Conservation (phyloP, 2,113 vertebrate genomes). For the Sorex araneus region DNA sequence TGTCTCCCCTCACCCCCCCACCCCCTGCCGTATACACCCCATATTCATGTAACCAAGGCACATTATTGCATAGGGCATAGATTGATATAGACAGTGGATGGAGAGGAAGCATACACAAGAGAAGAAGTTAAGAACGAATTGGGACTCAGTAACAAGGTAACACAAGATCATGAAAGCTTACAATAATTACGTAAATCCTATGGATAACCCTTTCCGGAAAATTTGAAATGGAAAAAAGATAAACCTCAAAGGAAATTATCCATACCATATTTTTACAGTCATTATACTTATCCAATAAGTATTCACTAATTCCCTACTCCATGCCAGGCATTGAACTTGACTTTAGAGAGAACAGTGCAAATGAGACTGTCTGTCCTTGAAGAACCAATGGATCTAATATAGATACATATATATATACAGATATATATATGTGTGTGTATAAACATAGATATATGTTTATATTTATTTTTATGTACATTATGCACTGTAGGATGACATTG, state of each 20-base stretch:
- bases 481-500: no score
- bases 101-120: not conserved
- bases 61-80: not conserved
- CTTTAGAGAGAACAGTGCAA: slow-evolving; percentile 14
- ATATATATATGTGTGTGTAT: no score
- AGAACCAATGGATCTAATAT: not conserved
- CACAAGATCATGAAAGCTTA: slow-evolving; percentile 37
- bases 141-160: slow-evolving; percentile 10
- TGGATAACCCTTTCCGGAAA: not conserved
- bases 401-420: no score
- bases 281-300: slow-evolving; percentile 67
- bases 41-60: no score
- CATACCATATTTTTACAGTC: slow-evolving; percentile 1
- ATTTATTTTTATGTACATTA: no score
- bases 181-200: slow-evolving; percentile 13
- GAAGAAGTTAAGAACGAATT: slow-evolving; percentile 12
- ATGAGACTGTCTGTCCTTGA: not conserved
- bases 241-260: slow-evolving; percentile 20
- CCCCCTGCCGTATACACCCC: no score
- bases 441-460: no score
- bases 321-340: not conserved
- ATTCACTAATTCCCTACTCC: not conserved
- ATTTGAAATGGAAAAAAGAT: slow-evolving; percentile 15
- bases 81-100: not conserved
- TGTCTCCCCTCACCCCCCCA: no score